Evolutionary conservation across 1,140 invertebrate species (phyloP), one percentile per base, ranked within the genome.

Genomic region (Centruroides sculpturatus): DNA sequence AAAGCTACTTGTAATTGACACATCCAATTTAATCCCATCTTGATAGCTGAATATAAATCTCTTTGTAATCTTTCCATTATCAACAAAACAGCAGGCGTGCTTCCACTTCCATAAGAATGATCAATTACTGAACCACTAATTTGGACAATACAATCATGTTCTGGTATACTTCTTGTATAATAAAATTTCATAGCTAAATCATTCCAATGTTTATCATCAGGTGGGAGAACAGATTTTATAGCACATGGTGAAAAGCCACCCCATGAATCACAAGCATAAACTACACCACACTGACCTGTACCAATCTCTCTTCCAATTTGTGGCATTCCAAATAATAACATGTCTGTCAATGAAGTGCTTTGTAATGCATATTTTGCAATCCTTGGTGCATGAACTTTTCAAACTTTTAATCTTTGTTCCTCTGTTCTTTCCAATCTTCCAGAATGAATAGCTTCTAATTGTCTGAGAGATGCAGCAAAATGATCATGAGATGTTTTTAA

Each of bases 111-210:
- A 70, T 89, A 89, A 36, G 77, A 79, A 68, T 87, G 82, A 75
- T 92, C 88, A 59, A 92, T 86, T 11, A 92, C 81, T 5, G 88
- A 91, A 11, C 90, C 89, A 41, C 83, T 74, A 48, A 94, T 76
- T 61, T 82, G 82, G 1, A 92, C 86, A 60, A 93, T 85, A 58
- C 88, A 78, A 12, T 86, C 83, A 75, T 92, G 89, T 66, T 86
- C 81, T 3, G 88, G 86, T 65, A 93, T 86, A 56, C 85, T 86
- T 71, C 88, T 87, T 50, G 86, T 88, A 66, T 88, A 88, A 72
- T 88, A 90, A 76, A 92, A 92, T 75, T 94, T 89, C 82, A 93
- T 85, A 2, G 89, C 89, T 1, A 93, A 75, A 72, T 94, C 91
- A 72, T 89, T 87, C 86, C 89, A 92, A 70, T 93, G 89, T 66